phyloP scores from a whole-genome alignment of 2,888 invertebrate genomes.

The Cryptocephalus moraei region DNA sequence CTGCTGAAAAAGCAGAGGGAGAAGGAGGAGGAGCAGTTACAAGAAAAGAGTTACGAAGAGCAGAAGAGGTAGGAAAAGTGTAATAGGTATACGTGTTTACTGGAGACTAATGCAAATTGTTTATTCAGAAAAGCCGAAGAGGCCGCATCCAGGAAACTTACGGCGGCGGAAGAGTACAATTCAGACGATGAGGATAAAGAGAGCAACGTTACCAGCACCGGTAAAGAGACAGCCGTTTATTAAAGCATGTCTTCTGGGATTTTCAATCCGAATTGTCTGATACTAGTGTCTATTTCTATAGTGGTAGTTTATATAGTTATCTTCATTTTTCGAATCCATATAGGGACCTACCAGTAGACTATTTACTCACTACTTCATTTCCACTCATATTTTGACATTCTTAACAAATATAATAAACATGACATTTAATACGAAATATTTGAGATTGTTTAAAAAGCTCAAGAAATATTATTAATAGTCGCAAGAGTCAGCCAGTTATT shows the following conservation, averaged over 20 bases:
- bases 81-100: no score
- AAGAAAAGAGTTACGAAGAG: slow-evolving; percentile 13
- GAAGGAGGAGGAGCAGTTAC: slow-evolving; percentile 21
- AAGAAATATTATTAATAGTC: no score
- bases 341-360: not conserved
- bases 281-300: no score
- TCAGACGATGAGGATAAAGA: slow-evolving; percentile 27
- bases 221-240: slow-evolving; percentile 22
- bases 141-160: slow-evolving; percentile 28
- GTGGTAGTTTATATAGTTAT: no score
- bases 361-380: not conserved
- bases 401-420: no score
- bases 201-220: slow-evolving; percentile 20
- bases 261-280: no score
- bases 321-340: no score
- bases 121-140: slow-evolving; percentile 26
- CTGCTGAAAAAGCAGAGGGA: slow-evolving; percentile 26
- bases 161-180: slow-evolving; percentile 25
- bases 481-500: no score
- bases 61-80: slow-evolving; percentile 10
- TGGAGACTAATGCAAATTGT: not conserved
- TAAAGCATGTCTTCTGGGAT: slow-evolving; percentile 6
- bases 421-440: no score
- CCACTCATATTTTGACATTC: no score
- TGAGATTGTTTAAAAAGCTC: no score